Base-by-base conservation (phyloP, 2,113 vertebrate genomes). In the Symphodus melops region DNA sequence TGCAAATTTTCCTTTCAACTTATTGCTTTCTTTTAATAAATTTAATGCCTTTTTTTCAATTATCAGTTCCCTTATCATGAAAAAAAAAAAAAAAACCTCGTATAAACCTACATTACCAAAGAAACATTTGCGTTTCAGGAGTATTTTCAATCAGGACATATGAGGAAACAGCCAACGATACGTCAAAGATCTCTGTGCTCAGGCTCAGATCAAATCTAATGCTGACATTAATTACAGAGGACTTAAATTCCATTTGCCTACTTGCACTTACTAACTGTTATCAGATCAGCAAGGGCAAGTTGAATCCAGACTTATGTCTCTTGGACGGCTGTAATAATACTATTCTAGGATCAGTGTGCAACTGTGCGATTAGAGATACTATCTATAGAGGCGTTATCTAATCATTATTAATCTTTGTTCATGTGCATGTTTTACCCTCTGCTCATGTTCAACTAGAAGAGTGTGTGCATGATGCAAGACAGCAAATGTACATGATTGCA, bases 211-310 rank as follows among this genome's bases (percentile, higher is more conserved):
- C 83, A 75, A 70, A 21, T 85, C 68, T 77, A 68, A 82, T 83
- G 56, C 85, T 59, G 69, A 81, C 82, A 87, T 89, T 86, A 90
- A 91, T 91, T 91, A 91, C 79, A 60, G 72, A 61, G 58, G 87
- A 72, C 80, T 86, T 88, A 69, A 60, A 80, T 60, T 75, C n/a
- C 81, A 77, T 87, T 87, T 82, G 74, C 63, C 79, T 79, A 59
- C 85, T 82, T 84, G 76, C 85, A 78, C 57, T 67, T 82, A 75
- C 82, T 81, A 57, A 83, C 64, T 83, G 75, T 77, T 87, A 90
- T 91, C 89, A 83, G 90, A 93, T 90, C 77, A 78, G 75, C 60
- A 28, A 74, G 56, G 65, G 56, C 17, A 52, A 82, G 71, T 52
- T 78, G 72, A 72, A 86, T 88, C 75, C 70, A 83, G 74, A 85